Percentiles rank a stretch among this genome's conserved stretches.
Conservation (phyloP, 2,888 invertebrate genomes). For the Hirtodrosophila alboralis region DNA sequence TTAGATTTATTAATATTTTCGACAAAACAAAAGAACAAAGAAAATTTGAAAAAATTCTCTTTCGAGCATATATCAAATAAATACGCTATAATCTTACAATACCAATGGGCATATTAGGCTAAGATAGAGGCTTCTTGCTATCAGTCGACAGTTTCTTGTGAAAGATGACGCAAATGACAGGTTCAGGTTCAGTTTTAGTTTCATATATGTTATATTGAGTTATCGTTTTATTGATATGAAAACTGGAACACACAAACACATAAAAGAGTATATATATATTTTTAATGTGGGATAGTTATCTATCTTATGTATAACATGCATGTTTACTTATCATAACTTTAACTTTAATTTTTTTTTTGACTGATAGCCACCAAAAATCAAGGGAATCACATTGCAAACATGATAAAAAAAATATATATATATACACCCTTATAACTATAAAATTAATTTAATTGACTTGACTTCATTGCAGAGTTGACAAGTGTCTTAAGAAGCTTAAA, state of each 20-base stretch:
- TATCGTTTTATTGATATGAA: constrained; percentile 14
- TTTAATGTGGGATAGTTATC: constrained; percentile 38
- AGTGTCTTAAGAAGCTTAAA: no score
- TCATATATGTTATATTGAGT: neutral
- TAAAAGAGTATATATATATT: neutral
- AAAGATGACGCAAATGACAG: constrained; percentile 13
- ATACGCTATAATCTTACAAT: constrained; percentile 12
- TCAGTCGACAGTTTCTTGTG: neutral
- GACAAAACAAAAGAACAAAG: no score
- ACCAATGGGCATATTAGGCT: constrained; percentile 2
- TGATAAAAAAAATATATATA: constrained; percentile 16
- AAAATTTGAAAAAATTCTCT: no score
- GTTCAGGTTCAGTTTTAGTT: neutral
- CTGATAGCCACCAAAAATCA: constrained; percentile 18
- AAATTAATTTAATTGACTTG: no score
- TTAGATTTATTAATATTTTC: no score
- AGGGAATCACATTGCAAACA: constrained; percentile 18
- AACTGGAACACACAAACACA: constrained; percentile 7
- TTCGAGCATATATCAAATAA: no score
- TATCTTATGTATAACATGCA: neutral
- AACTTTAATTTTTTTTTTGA: neutral
- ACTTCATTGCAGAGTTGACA: no score
- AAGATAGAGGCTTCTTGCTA: no score
- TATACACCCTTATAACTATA: no score
- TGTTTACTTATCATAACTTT: constrained; percentile 10